Base-by-base conservation (phyloP, 2,113 vertebrate genomes). In the Gallinago undulata region DNA sequence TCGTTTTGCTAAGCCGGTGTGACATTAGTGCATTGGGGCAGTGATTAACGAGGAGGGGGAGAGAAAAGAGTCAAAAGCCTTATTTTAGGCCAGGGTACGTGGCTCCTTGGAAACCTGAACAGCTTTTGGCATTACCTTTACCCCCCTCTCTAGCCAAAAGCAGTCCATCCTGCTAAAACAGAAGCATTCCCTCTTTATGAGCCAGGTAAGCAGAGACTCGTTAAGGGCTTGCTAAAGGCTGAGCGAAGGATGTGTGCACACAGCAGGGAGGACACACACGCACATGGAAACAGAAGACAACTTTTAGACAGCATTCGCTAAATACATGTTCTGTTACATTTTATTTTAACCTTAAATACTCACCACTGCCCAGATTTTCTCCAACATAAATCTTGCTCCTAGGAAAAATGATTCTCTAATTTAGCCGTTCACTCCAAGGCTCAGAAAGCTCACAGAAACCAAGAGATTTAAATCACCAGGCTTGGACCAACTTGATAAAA, bases 381-480 rank as follows among this genome's bases (percentile, higher is more conserved):
- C 68, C 77, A 23, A 31, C 12, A 33, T 55, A 64, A 53, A 56
- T 89, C 51, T 86, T 31, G 37, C 80, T 93, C 83, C 94, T 95
- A 88, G 39, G 68, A 93, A 81, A 74, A 7, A 13, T 10, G 6
- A 37, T 28, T 82, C 48, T 43, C 43, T 90, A 69, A 48, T 78
- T 81, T 45, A 90, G 67, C 88, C 84, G 87, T 66, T 95, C 72
- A 39, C 75, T 78, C 73, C 82, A 77, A 86, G 60, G 92, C 88
- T 92, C 53, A 51, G 64, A 84, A 93, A 89, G 33, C 2, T 55
- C 88, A 90, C 53, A 55, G 64, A 84, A 93, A 89, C n/a, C 2
- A 57, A 73, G 88, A 97, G 73, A 90, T 76, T 84, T 62, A 79
- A 88, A 92, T 92, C 96, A 95, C 96, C 96, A 94, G 94, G 92